Conservation (phyloP, 2,888 invertebrate genomes). For the Metopia argyrocephala region DNA sequence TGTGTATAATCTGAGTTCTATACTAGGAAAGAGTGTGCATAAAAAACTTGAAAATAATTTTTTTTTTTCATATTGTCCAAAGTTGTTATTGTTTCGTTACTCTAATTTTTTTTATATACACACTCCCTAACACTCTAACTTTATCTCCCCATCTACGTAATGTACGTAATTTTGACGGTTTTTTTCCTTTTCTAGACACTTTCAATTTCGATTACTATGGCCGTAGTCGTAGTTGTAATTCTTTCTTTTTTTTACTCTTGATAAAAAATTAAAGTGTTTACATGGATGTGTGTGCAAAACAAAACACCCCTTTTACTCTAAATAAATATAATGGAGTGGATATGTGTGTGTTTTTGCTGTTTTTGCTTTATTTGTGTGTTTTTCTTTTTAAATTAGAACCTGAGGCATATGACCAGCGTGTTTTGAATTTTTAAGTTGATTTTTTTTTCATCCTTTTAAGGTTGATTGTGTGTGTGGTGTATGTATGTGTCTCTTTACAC, state of each 20-base stretch:
- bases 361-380: conserved; percentile 31
- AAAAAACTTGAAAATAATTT: no score
- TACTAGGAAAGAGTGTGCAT: no score
- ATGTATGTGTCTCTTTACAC: not conserved
- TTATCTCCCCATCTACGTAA: no score
- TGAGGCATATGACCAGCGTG: conserved; percentile 63
- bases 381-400: conserved; percentile 61
- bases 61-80: no score
- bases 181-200: no score
- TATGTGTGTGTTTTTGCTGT: conserved; percentile 13
- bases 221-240: no score
- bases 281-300: not conserved
- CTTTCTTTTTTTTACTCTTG: not conserved
- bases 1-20: no score
- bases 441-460: not conserved
- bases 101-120: no score
- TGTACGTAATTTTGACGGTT: no score
- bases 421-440: conserved; percentile 61
- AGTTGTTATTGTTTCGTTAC: no score
- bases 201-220: no score
- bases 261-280: not conserved
- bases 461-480: not conserved
- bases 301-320: conserved; percentile 54
- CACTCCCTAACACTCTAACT: no score
- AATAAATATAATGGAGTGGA: not conserved